Percentiles rank a stretch among this genome's conserved stretches.
These are phyloP conservation scores for Drosophila burlai DNA, from an alignment of 1,140 invertebrate species.

Conservation along the genomic window DNA sequence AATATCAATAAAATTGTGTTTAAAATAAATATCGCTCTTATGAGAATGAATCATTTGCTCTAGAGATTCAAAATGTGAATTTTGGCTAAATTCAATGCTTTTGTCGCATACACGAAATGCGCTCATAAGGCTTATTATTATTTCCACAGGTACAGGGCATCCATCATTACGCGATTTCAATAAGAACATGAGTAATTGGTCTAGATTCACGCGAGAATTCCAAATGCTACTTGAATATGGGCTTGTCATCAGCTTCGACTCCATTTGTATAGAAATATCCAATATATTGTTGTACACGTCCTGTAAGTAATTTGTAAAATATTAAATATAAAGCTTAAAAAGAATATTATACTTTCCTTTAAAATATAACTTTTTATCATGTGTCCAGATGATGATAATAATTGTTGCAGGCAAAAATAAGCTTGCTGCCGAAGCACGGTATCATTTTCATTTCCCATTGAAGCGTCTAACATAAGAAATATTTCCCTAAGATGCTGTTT, in stretches of 20 bases:
- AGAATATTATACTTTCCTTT: conserved; percentile 32
- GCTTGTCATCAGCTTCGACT: conserved; percentile 3
- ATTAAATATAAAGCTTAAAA: neutral
- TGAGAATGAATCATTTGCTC: conserved; percentile 50
- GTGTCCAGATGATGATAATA: conserved; percentile 44
- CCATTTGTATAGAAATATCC: conserved; percentile 36
- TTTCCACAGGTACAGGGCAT: conserved; percentile 25
- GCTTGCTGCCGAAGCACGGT: conserved; percentile 21
- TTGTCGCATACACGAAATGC: conserved; percentile 20
- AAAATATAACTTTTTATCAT: conserved; percentile 29
- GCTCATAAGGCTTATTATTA: conserved; percentile 38
- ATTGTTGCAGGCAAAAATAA: conserved; percentile 28
- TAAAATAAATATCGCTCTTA: conserved; percentile 36
- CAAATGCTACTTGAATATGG: conserved; percentile 3
- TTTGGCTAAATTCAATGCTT: conserved; percentile 21
- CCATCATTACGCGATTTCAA: conserved; percentile 28
- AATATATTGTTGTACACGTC: conserved; percentile 38
- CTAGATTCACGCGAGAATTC: conserved; percentile 30
- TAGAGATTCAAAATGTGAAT: neutral
- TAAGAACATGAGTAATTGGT: conserved; percentile 28
- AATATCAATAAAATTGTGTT: neutral
- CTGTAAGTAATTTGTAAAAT: conserved; percentile 11
- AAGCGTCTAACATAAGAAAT: conserved; percentile 1
- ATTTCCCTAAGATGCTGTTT: neutral
- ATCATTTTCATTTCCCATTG: neutral